Evolutionary conservation across 2,888 invertebrate species (phyloP).

Genomic region (Pheosia gnoma): DNA sequence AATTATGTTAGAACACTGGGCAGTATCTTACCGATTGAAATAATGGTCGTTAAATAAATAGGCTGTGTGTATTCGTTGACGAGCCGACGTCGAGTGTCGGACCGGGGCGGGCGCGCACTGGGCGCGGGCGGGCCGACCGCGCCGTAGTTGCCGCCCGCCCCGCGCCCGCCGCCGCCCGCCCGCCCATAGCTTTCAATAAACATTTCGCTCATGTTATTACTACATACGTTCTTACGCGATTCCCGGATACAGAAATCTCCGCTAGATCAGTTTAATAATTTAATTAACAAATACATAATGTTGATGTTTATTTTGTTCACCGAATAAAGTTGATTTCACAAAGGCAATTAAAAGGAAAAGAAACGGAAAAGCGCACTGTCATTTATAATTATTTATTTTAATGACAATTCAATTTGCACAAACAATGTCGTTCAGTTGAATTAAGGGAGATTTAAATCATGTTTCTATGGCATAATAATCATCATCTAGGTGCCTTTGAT

Average conservation of each 20-base stretch:
- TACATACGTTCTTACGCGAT: conserved; percentile 43
- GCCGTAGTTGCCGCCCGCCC: conserved; percentile 43
- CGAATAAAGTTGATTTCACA: not conserved
- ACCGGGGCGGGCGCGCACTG: conserved; percentile 82
- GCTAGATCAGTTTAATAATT: conserved; percentile 12
- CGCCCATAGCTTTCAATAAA: conserved; percentile 59
- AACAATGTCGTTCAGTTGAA: not conserved
- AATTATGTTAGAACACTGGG: conserved; percentile 58
- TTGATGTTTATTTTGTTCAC: not conserved
- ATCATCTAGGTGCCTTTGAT: no score
- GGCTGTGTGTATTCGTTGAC: conserved; percentile 78
- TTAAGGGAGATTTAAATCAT: conserved; percentile 1
- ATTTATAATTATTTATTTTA: not conserved
- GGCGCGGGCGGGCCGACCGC: conserved; percentile 50
- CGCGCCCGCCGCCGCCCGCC: conserved; percentile 52
- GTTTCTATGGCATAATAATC: conserved; percentile 17
- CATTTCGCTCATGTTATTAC: conserved; percentile 58
- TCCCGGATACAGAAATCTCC: conserved; percentile 41
- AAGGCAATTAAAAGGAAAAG: no score
- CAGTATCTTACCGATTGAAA: conserved; percentile 77
- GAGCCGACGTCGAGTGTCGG: conserved; percentile 85
- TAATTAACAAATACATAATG: conserved; percentile 8
- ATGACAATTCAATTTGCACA: not conserved
- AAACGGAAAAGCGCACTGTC: not conserved
- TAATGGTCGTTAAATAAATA: conserved; percentile 75